Evolutionary conservation across 2,888 invertebrate genomes (phyloP).

Genomic region (Cancer borealis): DNA sequence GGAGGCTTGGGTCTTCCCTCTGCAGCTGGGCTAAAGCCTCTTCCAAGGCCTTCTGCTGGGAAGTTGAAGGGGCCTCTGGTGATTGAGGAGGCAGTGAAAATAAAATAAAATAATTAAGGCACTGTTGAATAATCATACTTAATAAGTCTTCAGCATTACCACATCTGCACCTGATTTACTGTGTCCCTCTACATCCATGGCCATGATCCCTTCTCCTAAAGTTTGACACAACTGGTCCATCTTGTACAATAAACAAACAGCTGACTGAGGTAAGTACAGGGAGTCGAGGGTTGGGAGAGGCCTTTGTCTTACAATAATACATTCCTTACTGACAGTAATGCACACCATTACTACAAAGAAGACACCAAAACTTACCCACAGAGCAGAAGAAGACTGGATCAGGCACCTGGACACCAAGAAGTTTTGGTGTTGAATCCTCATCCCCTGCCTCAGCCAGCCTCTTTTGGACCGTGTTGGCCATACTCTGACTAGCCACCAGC

Average conservation of each 20-base stretch:
- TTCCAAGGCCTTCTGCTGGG: constrained; percentile 88
- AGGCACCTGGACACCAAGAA: constrained; percentile 87
- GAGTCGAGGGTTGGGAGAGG: background rate
- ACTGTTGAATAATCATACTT: background rate
- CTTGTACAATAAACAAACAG: background rate
- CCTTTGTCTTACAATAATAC: background rate
- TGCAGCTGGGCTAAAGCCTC: constrained; percentile 89
- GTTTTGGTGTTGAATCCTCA: constrained; percentile 80
- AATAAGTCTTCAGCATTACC: background rate
- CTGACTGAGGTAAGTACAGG: background rate
- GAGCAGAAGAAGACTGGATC: constrained; percentile 98
- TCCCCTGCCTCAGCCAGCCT: background rate
- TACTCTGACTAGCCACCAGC: constrained; percentile 78
- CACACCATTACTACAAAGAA: background rate
- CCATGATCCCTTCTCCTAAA: background rate
- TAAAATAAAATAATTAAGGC: constrained; percentile 78
- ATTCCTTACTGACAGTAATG: background rate
- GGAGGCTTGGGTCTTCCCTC: constrained; percentile 94
- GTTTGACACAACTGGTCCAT: background rate
- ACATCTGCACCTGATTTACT: background rate
- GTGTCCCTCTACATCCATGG: background rate
- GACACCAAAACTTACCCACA: constrained; percentile 81
- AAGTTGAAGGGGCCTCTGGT: constrained; percentile 82
- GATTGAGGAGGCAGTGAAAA: constrained; percentile 81
- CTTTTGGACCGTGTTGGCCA: constrained; percentile 60